Evolutionary conservation across 2,113 vertebrate species (phyloP).

Genomic region (Ceyx melanurus): DNA sequence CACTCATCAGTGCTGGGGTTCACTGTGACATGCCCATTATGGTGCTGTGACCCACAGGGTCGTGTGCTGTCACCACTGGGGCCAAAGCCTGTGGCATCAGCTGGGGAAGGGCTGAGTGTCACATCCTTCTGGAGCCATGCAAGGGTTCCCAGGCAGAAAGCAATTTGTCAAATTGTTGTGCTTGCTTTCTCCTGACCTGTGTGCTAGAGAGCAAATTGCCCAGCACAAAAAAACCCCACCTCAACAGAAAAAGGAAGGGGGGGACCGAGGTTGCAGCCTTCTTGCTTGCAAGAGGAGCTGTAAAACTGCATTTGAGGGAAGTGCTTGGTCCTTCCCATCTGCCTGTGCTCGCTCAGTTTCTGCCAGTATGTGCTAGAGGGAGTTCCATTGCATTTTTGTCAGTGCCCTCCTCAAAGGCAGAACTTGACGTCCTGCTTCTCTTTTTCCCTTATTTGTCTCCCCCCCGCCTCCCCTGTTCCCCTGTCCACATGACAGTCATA

Average conservation of each 20-base stretch:
- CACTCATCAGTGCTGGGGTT: accelerated
- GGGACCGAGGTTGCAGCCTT: background rate
- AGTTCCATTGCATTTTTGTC: background rate
- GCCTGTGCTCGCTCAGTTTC: background rate
- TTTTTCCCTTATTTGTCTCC: constrained; percentile 17
- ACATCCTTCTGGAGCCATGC: accelerated
- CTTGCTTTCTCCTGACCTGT: background rate
- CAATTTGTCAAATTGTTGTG: background rate
- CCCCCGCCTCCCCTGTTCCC: background rate
- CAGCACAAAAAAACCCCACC: background rate
- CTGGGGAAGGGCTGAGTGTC: accelerated
- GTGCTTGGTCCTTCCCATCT: accelerated
- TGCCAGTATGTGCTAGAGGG: background rate
- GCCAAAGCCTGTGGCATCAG: accelerated
- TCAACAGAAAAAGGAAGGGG: background rate
- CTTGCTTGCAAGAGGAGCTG: background rate
- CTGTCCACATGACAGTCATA: constrained; percentile 54
- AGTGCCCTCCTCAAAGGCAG: constrained; percentile 33
- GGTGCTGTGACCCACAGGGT: background rate
- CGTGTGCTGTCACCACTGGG: accelerated
- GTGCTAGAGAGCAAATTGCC: background rate
- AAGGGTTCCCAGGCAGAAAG: background rate
- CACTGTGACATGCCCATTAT: accelerated
- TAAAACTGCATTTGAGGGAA: background rate
- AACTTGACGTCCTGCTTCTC: constrained; percentile 7